Conservation (phyloP, 2,113 vertebrate species). For the Peromyscus leucopus region DNA sequence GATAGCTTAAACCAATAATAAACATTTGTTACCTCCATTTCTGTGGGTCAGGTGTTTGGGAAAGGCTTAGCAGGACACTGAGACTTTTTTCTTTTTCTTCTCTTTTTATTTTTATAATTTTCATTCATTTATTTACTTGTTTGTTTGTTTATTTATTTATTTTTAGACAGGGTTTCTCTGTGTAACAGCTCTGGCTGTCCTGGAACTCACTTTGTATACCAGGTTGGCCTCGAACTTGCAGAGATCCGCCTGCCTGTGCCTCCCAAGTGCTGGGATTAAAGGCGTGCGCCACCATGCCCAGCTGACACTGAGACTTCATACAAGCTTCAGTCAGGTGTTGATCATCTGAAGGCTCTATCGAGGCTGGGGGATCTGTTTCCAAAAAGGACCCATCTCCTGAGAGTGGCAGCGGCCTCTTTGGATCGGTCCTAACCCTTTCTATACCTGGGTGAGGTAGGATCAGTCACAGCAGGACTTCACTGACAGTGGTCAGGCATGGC, state of each 20-base stretch:
- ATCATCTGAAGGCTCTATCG: not conserved
- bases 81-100: not conserved
- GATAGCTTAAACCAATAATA: conserved; percentile 14
- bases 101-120: too few relatives aligned
- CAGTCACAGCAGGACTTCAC: not conserved
- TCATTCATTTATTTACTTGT: too few relatives aligned
- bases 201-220: too few relatives aligned
- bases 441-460: not conserved
- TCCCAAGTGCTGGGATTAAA: too few relatives aligned
- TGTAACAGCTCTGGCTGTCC: too few relatives aligned
- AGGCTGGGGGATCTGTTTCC: not conserved
- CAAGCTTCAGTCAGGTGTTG: not conserved
- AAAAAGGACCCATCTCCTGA: not conserved
- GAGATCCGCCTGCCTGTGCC: too few relatives aligned
- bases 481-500: not conserved
- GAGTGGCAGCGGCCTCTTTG: not conserved
- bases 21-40: not conserved
- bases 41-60: not conserved
- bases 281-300: too few relatives aligned
- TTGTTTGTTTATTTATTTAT: too few relatives aligned
- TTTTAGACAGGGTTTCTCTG: too few relatives aligned
- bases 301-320: not conserved
- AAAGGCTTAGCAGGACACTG: not conserved
- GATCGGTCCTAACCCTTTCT: not conserved
- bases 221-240: too few relatives aligned